Evolutionary conservation across 2,113 vertebrate species (phyloP), one percentile per base, ranked within the genome.

Genomic region (Cyprinodon brontotheroides): DNA sequence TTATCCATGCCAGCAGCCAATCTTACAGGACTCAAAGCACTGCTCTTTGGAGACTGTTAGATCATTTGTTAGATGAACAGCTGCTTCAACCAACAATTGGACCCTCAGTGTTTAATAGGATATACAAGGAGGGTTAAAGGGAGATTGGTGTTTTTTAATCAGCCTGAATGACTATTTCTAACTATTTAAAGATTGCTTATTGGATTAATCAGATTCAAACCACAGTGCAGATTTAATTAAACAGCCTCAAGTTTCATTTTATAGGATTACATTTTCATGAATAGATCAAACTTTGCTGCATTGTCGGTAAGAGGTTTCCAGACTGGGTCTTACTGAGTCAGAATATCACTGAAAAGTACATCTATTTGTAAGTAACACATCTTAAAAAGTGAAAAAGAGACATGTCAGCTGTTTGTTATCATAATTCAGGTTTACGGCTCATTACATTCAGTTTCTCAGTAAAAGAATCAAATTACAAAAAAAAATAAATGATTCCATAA

Each of bases 1-100:
- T 66, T 82, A 87, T 75, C 74, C 71, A 86, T 83, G 63, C 65
- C 67, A 80, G 70, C 65, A 61, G 29, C 48, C 59, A 64, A 3
- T 75, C 65, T 70, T 47, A 61, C 57, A 73, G 75, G 40, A 66
- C 50, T 74, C 41, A 68, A 11, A 40, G 15, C 67, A n/a, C 13
- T 37, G 75, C 13, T 61, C n/a, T 63, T 48, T 48, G 53, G 61
- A 4, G 38, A 14, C 17, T 17, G 10, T 15, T 37, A 66, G 15
- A 13, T 29, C 57, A 20, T 67, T 36, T 75, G 11, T 64, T 11
- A 65, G 64, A 73, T 63, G 17, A 74, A 40, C 41, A 65, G 1
- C 53, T 38, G 14, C 65, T 62, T 70, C 74, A 22, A 63, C 4
- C 61, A 48, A 81, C 75, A 14, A 22, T 20, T 22, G 17, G 47